Evolutionary conservation across 2,797 vertebrate genomes (phyloP).

Genomic region (Silurus lanzhouensis): DNA sequence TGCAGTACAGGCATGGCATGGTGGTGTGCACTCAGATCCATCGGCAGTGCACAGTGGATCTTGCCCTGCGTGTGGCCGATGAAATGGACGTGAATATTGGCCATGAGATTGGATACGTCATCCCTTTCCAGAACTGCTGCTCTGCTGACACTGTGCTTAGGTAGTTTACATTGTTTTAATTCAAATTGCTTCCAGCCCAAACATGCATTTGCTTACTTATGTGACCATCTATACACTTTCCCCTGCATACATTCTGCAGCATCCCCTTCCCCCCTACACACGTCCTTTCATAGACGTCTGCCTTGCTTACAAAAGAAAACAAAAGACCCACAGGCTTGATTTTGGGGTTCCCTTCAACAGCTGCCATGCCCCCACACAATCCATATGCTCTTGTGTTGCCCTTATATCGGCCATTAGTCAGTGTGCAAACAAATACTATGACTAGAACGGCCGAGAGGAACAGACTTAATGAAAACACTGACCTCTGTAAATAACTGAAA

Average conservation of each 20-base stretch:
- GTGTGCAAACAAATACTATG: constrained; percentile 60
- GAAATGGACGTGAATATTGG: constrained; percentile 89
- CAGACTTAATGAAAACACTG: constrained; percentile 57
- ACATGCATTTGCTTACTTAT: background rate
- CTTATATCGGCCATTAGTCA: constrained; percentile 59
- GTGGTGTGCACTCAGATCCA: constrained; percentile 82
- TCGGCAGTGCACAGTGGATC: constrained; percentile 71
- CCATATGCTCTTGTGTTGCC: constrained; percentile 71
- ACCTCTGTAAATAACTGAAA: constrained; percentile 62
- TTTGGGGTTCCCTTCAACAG: constrained; percentile 66
- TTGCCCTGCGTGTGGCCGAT: constrained; percentile 82
- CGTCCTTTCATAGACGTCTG: constrained; percentile 58
- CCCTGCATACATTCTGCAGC: constrained; percentile 21
- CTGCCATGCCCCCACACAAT: constrained; percentile 64
- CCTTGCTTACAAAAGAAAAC: constrained; percentile 62
- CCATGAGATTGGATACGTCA: constrained; percentile 84
- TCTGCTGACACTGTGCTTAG: constrained; percentile 81
- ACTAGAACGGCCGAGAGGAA: constrained; percentile 47
- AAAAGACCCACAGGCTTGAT: constrained; percentile 67
- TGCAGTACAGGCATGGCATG: constrained; percentile 73
- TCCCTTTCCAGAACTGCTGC: constrained; percentile 86
- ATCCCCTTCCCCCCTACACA: constrained; percentile 48
- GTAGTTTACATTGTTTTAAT: constrained; percentile 62
- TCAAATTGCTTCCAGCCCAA: background rate
- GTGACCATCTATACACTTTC: background rate